Base-by-base conservation (phyloP, 2,888 invertebrate genomes). In the Lottia gigantea region DNA sequence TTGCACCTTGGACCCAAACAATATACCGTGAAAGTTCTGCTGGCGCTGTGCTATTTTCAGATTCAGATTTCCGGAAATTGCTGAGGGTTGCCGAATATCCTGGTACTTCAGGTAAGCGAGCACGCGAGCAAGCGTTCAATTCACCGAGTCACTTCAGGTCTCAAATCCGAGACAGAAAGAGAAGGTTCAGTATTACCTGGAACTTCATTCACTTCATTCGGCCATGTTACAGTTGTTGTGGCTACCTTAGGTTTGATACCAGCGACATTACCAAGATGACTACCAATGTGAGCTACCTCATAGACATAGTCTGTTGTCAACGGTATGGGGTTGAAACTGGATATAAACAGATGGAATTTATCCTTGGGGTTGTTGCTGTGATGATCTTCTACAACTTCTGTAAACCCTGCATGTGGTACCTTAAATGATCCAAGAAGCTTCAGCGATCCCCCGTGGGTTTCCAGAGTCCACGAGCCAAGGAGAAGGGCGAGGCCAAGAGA, bases 341-440 rank as follows among this genome's bases (percentile, higher is more conserved):
- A 55, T 23, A 75, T 68, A 2, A 75, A 40, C 62, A 75, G 47
- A 14, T 61, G 46, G 67, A 62, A 71, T 16, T 47, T 66, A 16
- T 66, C 67, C 40, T 31, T 16, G 0, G 31, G 23, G 26, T 64
- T 66, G 25, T 2, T 11, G 0, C 63, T 46, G 55, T 65, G 65
- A 49, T 55, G 49, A 40, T 74, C 72, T 46, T 73, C 68, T 31
- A 71, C 65, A 8, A 78, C n/a, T n/a, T 68, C 66, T 12, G 71
- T 19, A 26, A 77, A 78, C 14, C 75, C 78, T 3, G 78, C 77
- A 46, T 75, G 63, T 0, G 70, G 19, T 26, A 70, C 70, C 15
- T n/a, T 47, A 55, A 78, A 74, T 46, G 64, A 55, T 11, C 78
- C 75, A 15, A 78, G 61, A 19, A 68, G 46, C 23, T 46, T 47